Conservation (phyloP, 2,113 vertebrate species). For the Machaerirhynchus nigripectus region DNA sequence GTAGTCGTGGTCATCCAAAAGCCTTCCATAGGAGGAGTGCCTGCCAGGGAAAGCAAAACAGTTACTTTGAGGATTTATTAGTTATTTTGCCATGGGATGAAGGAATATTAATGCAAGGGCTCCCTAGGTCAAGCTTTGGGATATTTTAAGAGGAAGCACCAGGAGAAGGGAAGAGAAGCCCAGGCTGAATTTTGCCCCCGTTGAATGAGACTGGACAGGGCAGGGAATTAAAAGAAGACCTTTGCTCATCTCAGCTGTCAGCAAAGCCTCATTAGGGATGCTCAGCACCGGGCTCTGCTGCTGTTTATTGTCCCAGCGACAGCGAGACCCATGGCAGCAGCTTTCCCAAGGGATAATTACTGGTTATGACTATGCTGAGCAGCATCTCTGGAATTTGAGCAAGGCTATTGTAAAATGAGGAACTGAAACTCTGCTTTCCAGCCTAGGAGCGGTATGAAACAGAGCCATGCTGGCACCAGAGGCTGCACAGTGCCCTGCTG, state of each 20-base stretch:
- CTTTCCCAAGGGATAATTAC: background rate
- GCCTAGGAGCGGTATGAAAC: accelerated
- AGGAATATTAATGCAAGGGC: background rate
- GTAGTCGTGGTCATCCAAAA: constrained; percentile 78
- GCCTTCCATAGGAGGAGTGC: constrained; percentile 81
- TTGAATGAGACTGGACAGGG: background rate
- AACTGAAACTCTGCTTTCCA: background rate
- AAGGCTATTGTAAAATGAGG: background rate
- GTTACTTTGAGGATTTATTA: background rate
- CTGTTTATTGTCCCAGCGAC: constrained; percentile 4
- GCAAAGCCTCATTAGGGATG: constrained; percentile 32
- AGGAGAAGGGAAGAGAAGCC: background rate
- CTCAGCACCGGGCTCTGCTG: background rate
- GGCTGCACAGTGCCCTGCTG: accelerated
- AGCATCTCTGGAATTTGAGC: background rate
- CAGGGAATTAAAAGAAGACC: constrained; percentile 19
- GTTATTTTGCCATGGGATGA: background rate
- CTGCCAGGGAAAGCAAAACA: constrained; percentile 42
- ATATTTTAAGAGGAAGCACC: background rate
- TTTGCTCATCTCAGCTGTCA: background rate
- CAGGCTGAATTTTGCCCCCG: background rate
- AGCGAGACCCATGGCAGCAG: background rate
- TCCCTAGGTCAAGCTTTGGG: background rate
- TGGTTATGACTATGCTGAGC: background rate
- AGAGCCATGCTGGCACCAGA: background rate